Percentiles rank a stretch among this genome's conserved stretches.
Evolutionary conservation across 1,140 invertebrate genomes (phyloP).

Genomic region (Drosophila parvula): DNA sequence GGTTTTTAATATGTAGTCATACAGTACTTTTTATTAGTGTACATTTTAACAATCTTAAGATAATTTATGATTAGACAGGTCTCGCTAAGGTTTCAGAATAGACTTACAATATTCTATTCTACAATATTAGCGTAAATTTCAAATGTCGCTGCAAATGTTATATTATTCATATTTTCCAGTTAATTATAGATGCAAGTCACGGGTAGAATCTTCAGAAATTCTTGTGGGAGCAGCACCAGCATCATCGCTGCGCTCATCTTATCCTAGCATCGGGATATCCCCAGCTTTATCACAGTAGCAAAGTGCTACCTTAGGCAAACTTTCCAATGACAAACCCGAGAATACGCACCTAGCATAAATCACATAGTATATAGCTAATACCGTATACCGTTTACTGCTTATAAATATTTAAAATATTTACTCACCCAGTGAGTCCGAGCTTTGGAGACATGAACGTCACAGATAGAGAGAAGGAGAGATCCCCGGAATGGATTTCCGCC

Average conservation of each 20-base stretch:
- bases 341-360: constrained; percentile 37
- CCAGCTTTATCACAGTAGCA: constrained; percentile 14
- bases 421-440: constrained; percentile 20
- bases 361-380: constrained; percentile 2
- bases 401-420: constrained; percentile 46
- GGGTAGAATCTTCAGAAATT: constrained; percentile 4
- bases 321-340: constrained; percentile 38
- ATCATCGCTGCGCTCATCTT: constrained; percentile 15
- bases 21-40: no score
- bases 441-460: constrained; percentile 16
- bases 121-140: background rate
- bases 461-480: constrained; percentile 5
- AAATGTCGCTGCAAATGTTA: background rate
- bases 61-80: background rate
- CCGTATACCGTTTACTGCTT: background rate
- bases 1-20: no score
- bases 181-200: constrained; percentile 3
- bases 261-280: constrained; percentile 20
- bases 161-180: constrained; percentile 6
- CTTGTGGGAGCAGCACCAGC: background rate
- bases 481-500: constrained; percentile 41
- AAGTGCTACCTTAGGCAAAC: constrained; percentile 1
- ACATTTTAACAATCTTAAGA: no score
- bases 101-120: no score
- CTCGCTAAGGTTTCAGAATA: background rate